Conservation (phyloP, 2,113 vertebrate genomes). For the Pelecanoides urinatrix region DNA sequence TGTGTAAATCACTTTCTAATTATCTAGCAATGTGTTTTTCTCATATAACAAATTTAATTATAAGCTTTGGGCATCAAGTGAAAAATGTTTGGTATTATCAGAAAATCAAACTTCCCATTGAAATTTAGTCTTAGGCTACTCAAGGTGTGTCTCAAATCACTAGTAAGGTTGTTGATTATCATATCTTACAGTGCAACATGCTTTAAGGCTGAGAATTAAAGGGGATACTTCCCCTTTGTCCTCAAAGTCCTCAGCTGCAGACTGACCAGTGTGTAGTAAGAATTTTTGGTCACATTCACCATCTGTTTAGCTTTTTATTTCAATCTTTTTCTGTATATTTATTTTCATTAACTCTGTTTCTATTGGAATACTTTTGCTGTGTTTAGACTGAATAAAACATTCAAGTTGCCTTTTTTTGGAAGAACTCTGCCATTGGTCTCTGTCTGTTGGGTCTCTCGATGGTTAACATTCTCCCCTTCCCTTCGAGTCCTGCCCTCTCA, state of each 20-base stretch:
- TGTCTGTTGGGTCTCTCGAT: fast-evolving
- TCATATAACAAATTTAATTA: background rate
- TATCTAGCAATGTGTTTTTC: background rate
- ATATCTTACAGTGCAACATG: background rate
- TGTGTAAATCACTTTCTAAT: background rate
- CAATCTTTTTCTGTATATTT: background rate
- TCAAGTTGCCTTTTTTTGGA: background rate
- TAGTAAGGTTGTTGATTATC: background rate
- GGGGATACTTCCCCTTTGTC: background rate
- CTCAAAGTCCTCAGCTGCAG: background rate
- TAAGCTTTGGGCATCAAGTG: background rate
- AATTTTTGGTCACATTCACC: background rate
- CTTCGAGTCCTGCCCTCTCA: background rate
- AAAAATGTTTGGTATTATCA: background rate
- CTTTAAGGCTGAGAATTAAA: background rate
- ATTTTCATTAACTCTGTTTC: background rate
- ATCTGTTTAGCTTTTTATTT: background rate
- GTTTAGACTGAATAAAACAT: background rate
- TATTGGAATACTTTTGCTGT: background rate
- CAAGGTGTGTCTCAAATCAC: background rate
- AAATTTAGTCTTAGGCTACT: background rate
- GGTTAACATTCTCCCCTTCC: background rate
- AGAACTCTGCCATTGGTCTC: background rate
- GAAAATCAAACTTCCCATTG: background rate
- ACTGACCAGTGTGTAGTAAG: background rate